phyloP scores from a whole-genome alignment of 2,113 vertebrate species.

The Callipepla californica region DNA sequence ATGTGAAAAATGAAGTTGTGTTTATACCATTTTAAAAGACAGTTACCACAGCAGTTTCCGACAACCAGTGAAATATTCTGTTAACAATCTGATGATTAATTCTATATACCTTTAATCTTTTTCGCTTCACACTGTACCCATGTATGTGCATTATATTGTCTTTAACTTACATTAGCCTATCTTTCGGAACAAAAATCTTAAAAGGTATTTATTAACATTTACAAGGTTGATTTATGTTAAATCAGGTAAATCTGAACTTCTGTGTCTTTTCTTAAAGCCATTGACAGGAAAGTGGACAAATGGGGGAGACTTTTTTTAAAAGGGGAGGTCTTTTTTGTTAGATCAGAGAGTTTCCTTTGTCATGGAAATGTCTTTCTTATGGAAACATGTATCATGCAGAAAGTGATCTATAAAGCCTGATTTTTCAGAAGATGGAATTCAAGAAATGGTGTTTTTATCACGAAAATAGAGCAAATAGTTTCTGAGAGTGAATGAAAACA shows the following conservation, averaged over 20 bases:
- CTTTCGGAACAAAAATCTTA: not conserved
- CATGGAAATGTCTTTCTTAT: not conserved
- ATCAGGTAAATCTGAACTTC: not conserved
- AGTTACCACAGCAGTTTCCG: not conserved
- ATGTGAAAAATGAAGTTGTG: not conserved
- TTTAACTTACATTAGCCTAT: not conserved
- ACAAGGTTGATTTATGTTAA: not conserved
- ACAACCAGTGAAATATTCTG: not conserved
- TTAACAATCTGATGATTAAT: not conserved
- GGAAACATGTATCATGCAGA: not conserved
- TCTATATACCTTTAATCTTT: not conserved
- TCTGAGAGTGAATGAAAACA: slow-evolving; percentile 12
- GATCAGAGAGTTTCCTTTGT: not conserved
- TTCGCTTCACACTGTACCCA: not conserved
- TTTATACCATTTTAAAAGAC: not conserved
- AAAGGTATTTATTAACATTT: not conserved
- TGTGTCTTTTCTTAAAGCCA: not conserved
- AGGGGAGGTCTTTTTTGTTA: accelerated
- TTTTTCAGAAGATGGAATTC: not conserved
- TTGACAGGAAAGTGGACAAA: not conserved
- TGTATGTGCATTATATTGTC: not conserved
- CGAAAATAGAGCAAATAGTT: not conserved
- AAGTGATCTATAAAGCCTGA: not conserved
- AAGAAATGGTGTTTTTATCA: not conserved
- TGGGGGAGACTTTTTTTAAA: not conserved